Evolutionary conservation across 2,888 invertebrate genomes (phyloP).

Genomic region (Linnaemya tessellans): DNA sequence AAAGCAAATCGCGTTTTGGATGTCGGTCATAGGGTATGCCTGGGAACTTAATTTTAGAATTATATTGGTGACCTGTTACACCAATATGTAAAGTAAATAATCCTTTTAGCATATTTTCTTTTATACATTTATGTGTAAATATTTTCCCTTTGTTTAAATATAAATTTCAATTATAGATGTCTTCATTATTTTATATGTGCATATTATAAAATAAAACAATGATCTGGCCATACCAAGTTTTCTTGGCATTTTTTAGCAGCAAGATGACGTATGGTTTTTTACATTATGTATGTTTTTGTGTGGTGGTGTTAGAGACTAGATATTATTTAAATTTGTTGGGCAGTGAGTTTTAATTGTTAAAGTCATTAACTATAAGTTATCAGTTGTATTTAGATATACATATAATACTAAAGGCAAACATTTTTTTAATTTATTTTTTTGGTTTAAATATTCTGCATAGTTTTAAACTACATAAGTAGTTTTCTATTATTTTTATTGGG

Average conservation of each 20-base stretch:
- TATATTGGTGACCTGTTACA: too few relatives aligned
- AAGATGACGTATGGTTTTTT: constrained; percentile 67
- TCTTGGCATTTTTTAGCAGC: constrained; percentile 46
- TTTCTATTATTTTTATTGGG: not conserved
- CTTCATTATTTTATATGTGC: not conserved
- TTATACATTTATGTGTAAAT: not conserved
- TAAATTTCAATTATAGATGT: not conserved
- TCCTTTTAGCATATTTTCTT: too few relatives aligned
- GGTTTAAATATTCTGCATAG: constrained; percentile 19
- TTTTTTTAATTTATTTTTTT: constrained; percentile 18
- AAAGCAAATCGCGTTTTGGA: too few relatives aligned
- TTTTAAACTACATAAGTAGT: constrained; percentile 7
- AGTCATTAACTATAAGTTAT: constrained; percentile 60
- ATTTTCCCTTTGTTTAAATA: not conserved
- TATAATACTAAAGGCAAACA: not conserved
- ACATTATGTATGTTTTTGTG: constrained; percentile 49
- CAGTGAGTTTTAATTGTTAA: constrained; percentile 60
- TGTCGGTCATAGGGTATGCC: too few relatives aligned
- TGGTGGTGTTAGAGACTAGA: constrained; percentile 2
- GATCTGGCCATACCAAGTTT: constrained; percentile 56
- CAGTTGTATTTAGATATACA: constrained; percentile 34
- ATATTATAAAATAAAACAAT: not conserved
- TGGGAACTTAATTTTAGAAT: too few relatives aligned
- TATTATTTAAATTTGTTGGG: constrained; percentile 32
- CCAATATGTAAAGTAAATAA: too few relatives aligned